Percentiles rank a stretch among this genome's conserved stretches.
These are phyloP conservation scores for Entomobrya multifasciata DNA, from an alignment of 2,888 invertebrate species.

Conservation along the genomic window DNA sequence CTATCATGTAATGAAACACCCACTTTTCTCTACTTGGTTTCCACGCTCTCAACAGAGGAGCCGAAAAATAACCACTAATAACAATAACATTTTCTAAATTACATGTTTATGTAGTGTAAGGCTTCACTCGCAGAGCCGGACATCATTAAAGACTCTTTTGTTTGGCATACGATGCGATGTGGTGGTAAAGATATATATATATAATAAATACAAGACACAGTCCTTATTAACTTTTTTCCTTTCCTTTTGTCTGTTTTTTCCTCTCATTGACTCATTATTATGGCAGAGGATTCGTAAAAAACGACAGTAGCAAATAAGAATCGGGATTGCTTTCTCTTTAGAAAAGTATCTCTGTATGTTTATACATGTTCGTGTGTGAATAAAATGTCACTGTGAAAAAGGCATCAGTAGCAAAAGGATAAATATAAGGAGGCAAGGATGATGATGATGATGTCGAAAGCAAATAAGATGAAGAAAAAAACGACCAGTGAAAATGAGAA, in stretches of 20 bases:
- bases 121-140: conserved; percentile 46
- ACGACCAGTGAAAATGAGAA: conserved; percentile 58
- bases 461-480: conserved; percentile 49
- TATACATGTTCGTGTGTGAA: conserved; percentile 7
- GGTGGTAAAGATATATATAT: background rate
- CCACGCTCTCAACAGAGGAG: background rate
- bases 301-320: background rate
- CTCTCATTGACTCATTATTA: background rate
- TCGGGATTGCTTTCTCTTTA: no score
- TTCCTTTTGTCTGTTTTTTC: conserved; percentile 28
- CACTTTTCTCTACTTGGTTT: background rate
- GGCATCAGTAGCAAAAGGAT: conserved; percentile 1
- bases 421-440: background rate
- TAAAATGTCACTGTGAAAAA: conserved; percentile 43
- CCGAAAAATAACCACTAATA: conserved; percentile 41
- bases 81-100: conserved; percentile 64
- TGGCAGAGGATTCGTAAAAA: conserved; percentile 15
- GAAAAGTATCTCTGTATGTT: background rate
- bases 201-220: background rate
- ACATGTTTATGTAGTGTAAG: conserved; percentile 41
- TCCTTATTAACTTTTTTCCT: conserved; percentile 30
- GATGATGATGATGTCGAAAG: conserved; percentile 29
- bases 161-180: background rate
- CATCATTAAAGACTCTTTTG: conserved; percentile 58
- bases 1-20: background rate